phyloP scores from a whole-genome alignment of 2,797 vertebrate species.

The Knipowitschia caucasica region DNA sequence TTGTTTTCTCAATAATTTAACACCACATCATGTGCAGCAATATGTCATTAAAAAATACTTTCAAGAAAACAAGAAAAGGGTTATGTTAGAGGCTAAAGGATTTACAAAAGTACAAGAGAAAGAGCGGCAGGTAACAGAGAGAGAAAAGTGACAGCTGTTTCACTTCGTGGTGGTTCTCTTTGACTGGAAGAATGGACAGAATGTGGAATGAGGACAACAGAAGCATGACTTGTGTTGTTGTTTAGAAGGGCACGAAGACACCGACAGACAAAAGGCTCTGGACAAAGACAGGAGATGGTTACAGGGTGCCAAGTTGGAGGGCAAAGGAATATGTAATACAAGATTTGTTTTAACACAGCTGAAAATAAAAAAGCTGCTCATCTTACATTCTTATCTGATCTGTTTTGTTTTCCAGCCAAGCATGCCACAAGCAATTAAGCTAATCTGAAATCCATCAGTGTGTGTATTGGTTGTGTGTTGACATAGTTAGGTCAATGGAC shows the following conservation, averaged over 20 bases:
- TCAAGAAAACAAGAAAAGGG: neutral
- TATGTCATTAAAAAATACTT: too few species aligned
- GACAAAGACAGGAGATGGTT: neutral
- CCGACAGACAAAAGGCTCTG: neutral
- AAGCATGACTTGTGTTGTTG: neutral
- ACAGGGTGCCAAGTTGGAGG: too few species aligned
- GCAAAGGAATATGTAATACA: too few species aligned
- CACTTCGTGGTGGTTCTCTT: neutral
- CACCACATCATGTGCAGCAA: too few species aligned
- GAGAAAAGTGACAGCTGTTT: neutral
- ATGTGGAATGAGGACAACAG: neutral
- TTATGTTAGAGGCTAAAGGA: neutral
- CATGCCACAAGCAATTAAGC: neutral
- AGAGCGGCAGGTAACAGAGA: neutral
- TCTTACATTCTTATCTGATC: slow-evolving; percentile 9
- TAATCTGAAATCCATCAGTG: slow-evolving; percentile 2
- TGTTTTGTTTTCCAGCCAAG: slow-evolving; percentile 12
- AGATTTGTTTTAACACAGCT: too few species aligned
- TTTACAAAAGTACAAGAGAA: neutral
- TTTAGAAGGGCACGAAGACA: neutral
- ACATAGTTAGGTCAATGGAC: neutral
- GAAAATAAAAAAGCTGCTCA: slow-evolving; percentile 4
- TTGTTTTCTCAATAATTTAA: too few species aligned
- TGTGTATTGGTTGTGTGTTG: neutral
- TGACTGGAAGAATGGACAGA: neutral